These are phyloP conservation scores for Catocala sponsa DNA, from an alignment of 2,888 invertebrate genomes.

Conservation along the genomic window DNA sequence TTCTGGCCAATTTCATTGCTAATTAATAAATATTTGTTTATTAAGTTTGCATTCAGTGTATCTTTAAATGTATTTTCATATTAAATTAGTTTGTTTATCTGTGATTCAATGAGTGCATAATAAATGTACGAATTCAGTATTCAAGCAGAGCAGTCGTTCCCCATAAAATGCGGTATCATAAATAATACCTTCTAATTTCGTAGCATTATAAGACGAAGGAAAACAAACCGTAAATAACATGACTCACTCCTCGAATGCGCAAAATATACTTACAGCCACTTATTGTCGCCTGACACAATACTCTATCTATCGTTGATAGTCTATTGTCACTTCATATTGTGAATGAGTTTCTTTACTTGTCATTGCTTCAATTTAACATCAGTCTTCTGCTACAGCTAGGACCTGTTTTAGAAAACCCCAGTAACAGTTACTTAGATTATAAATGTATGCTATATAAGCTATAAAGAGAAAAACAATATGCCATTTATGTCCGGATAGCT, in stretches of 20 bases:
- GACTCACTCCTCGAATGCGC: constrained; percentile 40
- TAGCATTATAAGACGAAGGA: constrained; percentile 39
- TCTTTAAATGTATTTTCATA: too few species aligned
- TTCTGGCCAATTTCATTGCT: too few species aligned
- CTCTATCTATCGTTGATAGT: constrained; percentile 16
- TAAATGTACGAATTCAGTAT: not conserved
- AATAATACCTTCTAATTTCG: constrained; percentile 48
- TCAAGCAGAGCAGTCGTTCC: constrained; percentile 23
- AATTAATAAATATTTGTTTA: too few species aligned
- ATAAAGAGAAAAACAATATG: too few species aligned
- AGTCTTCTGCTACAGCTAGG: not conserved
- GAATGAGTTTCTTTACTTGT: constrained; percentile 20
- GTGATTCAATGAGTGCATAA: not conserved
- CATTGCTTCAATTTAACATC: constrained; percentile 12
- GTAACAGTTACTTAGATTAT: too few species aligned
- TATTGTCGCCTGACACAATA: constrained; percentile 22
- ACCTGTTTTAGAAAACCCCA: too few species aligned
- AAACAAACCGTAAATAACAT: constrained; percentile 52
- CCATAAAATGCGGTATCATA: constrained; percentile 44
- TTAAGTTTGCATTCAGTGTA: too few species aligned
- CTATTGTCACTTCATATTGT: constrained; percentile 34
- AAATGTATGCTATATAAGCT: too few species aligned
- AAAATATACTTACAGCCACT: constrained; percentile 23
- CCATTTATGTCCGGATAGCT: too few species aligned
- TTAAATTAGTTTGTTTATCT: not conserved